phyloP scores from a whole-genome alignment of 1,140 invertebrate species.

The Chlorops oryzae region DNA sequence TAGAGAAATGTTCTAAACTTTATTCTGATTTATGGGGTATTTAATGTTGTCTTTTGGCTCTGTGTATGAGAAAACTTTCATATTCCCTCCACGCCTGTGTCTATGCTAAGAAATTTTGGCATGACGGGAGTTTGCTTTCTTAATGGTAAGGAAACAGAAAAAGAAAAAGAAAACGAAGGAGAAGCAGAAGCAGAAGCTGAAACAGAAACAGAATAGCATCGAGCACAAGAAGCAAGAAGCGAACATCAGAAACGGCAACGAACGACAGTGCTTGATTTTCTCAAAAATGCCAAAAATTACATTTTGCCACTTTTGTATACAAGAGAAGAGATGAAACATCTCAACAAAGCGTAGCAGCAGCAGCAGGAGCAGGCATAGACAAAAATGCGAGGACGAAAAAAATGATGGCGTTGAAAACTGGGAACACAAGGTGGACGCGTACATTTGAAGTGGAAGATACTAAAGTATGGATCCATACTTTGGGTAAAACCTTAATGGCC shows the following conservation, averaged over 20 bases:
- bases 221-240: too few relatives aligned
- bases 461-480: too few relatives aligned
- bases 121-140: neutral
- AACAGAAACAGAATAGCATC: constrained; percentile 1
- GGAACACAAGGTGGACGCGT: too few relatives aligned
- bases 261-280: neutral
- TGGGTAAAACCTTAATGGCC: neutral
- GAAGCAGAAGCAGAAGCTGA: constrained; percentile 14
- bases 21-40: too few relatives aligned
- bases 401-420: neutral
- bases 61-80: too few relatives aligned
- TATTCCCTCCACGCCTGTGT: too few relatives aligned
- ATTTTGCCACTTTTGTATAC: constrained; percentile 42
- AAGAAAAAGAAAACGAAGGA: constrained; percentile 16
- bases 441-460: too few relatives aligned
- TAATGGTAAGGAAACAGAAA: neutral
- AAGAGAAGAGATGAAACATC: constrained; percentile 37
- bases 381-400: neutral
- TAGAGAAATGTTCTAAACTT: too few relatives aligned
- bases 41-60: too few relatives aligned
- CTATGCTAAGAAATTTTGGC: too few relatives aligned
- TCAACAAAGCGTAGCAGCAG: too few relatives aligned
- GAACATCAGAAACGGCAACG: constrained; percentile 15
- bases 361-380: too few relatives aligned
- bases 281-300: constrained; percentile 41